Base-by-base conservation (phyloP, 2,113 vertebrate genomes). In the Steatornis caripensis region DNA sequence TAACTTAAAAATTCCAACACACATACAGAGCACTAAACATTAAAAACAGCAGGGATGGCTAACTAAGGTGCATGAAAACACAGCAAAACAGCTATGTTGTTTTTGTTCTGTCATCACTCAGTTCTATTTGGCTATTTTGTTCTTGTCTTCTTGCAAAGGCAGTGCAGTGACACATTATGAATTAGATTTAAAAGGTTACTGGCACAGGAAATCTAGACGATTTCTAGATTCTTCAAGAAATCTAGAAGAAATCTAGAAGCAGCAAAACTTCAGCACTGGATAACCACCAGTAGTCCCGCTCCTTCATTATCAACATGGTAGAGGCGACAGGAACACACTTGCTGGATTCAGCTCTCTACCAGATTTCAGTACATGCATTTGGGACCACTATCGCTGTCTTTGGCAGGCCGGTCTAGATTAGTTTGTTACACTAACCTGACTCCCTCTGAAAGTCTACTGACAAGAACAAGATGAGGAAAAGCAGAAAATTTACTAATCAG, bases 151-250 rank as follows among this genome's bases (percentile, higher is more conserved):
- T 58, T 58, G 61, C 53, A 85, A 60, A 89, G 57, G 24, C 81
- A 89, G 6, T 18, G 36, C 45, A 80, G 32, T 4, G 29, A 36
- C 39, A 69, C 0, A 0, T 37, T 17, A 54, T 19, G 24, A 76
- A 68, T 45, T 26, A 20, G 37, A 51, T 34, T 77, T 45, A 39
- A 75, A 66, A 41, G 51, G 19, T 72, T 49, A 60, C 15, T 83
- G 57, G 26, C 11, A 71, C 48, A 72, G 9, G 30, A 90, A 76
- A 77, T 48, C 6, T 41, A 36, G 30, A 41, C n/a, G n/a, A n/a
- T n/a, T n/a, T n/a, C n/a, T n/a, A n/a, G n/a, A n/a, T n/a, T n/a
- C n/a, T n/a, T n/a, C n/a, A n/a, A n/a, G n/a, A n/a, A n/a, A n/a
- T n/a, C n/a, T n/a, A n/a, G n/a, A n/a, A n/a, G n/a, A n/a, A 76